Conservation (phyloP, 2,113 vertebrate genomes). For the Montifringilla adamsi region DNA sequence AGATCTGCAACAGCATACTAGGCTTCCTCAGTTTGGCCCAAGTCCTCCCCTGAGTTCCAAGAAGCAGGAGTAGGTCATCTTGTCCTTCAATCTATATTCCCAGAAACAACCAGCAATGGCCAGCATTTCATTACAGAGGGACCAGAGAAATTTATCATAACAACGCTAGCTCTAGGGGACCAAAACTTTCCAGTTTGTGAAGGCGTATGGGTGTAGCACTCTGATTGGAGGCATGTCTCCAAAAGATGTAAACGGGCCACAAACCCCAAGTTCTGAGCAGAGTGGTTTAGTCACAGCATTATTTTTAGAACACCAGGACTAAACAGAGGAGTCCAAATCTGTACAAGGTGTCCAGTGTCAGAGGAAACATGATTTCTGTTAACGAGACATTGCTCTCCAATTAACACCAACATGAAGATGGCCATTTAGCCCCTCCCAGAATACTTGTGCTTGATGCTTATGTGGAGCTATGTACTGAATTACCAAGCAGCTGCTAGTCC, state of each 20-base stretch:
- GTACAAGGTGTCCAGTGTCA: neutral
- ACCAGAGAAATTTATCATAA: neutral
- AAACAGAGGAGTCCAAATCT: neutral
- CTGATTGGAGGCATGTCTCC: neutral
- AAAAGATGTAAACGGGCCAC: neutral
- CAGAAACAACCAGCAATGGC: neutral
- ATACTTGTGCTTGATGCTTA: neutral
- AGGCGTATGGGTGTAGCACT: rapidly evolving
- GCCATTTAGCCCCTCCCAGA: neutral
- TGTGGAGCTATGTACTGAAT: neutral
- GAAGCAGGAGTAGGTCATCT: neutral
- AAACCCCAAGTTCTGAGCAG: neutral
- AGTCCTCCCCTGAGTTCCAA: neutral
- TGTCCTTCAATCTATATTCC: neutral
- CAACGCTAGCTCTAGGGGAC: neutral
- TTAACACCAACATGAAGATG: neutral
- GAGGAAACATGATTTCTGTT: neutral
- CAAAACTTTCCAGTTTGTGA: neutral
- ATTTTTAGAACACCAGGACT: neutral
- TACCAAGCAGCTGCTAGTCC: neutral
- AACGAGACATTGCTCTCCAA: neutral
- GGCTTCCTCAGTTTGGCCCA: neutral
- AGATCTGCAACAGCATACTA: neutral
- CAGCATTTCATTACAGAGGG: neutral
- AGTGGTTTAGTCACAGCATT: rapidly evolving